phyloP scores from a whole-genome alignment of 2,113 vertebrate genomes.

The Capricornis sumatraensis region DNA sequence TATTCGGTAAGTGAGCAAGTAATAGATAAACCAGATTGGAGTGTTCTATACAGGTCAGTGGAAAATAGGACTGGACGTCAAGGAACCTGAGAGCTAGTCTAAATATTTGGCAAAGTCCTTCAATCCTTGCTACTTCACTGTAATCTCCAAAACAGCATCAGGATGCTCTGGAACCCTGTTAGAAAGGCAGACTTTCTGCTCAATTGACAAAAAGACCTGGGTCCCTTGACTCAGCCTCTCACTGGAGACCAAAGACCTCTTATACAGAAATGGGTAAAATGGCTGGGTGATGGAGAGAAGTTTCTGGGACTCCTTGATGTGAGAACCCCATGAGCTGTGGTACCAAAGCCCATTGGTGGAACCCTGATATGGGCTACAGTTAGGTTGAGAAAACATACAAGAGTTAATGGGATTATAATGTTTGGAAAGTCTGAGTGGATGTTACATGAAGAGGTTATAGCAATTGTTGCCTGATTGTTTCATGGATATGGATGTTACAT shows the following conservation, averaged over 20 bases:
- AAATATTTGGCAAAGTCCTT: neutral
- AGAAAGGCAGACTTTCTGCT: neutral
- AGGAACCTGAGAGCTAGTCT: neutral
- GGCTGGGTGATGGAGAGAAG: neutral
- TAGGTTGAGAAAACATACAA: neutral
- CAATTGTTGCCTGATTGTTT: neutral
- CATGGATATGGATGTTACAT: neutral
- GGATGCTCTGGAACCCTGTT: neutral
- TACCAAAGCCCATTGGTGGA: neutral
- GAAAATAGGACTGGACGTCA: neutral
- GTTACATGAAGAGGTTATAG: neutral
- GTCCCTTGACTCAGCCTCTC: neutral
- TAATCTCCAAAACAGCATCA: neutral
- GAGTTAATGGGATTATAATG: neutral
- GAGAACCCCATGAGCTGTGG: neutral
- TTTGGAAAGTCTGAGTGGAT: neutral
- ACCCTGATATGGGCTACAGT: neutral
- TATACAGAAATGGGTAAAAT: neutral
- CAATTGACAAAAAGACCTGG: neutral
- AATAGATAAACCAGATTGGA: neutral
- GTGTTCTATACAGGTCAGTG: neutral
- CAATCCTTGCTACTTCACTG: neutral
- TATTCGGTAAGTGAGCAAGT: neutral
- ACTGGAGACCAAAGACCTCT: neutral
- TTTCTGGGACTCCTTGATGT: neutral